Percentiles rank a stretch among this genome's conserved stretches.
These are phyloP conservation scores for Staurois parvus DNA, from an alignment of 2,797 vertebrate genomes.

Conservation along the genomic window DNA sequence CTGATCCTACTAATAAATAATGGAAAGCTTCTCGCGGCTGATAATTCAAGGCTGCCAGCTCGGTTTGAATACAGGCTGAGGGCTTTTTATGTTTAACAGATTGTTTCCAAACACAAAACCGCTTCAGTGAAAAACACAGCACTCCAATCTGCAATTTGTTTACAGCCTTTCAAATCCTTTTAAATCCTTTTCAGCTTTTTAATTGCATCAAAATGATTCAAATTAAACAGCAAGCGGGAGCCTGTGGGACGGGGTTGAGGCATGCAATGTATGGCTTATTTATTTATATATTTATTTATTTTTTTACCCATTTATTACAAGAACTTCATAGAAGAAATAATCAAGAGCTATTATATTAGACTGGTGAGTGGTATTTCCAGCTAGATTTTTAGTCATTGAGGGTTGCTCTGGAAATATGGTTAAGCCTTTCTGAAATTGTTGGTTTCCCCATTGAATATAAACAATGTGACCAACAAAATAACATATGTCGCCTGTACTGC, in stretches of 20 bases:
- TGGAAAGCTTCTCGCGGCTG: slow-evolving; percentile 24
- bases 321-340: not conserved
- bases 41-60: slow-evolving; percentile 61
- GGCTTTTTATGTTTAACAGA: slow-evolving; percentile 62
- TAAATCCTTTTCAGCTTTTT: slow-evolving; percentile 62
- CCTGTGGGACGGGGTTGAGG: slow-evolving; percentile 34
- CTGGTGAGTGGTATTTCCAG: slow-evolving; percentile 21
- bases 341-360: slow-evolving; percentile 19
- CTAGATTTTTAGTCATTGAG: not conserved
- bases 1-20: slow-evolving; percentile 57
- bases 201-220: slow-evolving; percentile 62
- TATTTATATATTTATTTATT: too few species aligned
- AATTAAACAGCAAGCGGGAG: slow-evolving; percentile 55
- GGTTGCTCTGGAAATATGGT: not conserved
- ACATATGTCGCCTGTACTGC: slow-evolving; percentile 16
- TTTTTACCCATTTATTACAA: slow-evolving; percentile 11
- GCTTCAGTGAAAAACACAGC: slow-evolving; percentile 52
- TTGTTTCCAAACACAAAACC: slow-evolving; percentile 62
- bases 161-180: slow-evolving; percentile 62
- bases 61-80: slow-evolving; percentile 59
- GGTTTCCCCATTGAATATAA: not conserved
- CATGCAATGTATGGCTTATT: slow-evolving; percentile 4
- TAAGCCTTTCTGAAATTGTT: slow-evolving; percentile 10
- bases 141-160: slow-evolving; percentile 61
- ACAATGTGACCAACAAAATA: not conserved